These are phyloP conservation scores for Gymnocypris eckloni DNA, from an alignment of 2,797 vertebrate species.

Conservation along the genomic window DNA sequence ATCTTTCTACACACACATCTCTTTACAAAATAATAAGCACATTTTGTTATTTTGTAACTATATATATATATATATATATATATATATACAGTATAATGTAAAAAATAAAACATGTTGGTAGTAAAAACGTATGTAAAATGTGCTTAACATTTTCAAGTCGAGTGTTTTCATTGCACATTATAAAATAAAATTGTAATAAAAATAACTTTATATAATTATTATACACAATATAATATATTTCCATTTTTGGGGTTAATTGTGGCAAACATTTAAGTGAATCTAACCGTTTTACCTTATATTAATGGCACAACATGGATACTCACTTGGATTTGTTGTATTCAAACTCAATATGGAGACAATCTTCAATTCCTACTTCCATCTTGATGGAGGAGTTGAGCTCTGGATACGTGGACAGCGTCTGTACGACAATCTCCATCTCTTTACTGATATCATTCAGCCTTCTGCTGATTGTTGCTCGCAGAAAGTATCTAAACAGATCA, in stretches of 20 bases:
- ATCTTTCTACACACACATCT: background rate
- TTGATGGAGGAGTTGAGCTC: constrained; percentile 99
- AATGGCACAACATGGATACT: constrained; percentile 58
- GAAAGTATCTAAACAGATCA: constrained; percentile 87
- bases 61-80: too few species aligned
- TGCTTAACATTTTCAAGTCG: too few species aligned
- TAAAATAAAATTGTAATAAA: too few species aligned
- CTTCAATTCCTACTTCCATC: constrained; percentile 99
- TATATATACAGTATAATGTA: too few species aligned
- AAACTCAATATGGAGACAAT: constrained; percentile 98
- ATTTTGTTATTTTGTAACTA: background rate
- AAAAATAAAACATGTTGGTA: too few species aligned
- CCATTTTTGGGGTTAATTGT: background rate
- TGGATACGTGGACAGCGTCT: constrained; percentile 94
- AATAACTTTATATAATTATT: background rate
- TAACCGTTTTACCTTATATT: too few species aligned
- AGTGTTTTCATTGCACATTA: too few species aligned
- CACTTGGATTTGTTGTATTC: constrained; percentile 99
- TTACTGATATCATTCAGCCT: constrained; percentile 94
- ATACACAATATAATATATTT: background rate
- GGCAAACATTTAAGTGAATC: background rate
- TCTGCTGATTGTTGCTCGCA: constrained; percentile 94
- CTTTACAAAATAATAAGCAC: background rate
- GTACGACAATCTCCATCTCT: constrained; percentile 97
- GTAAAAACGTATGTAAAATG: too few species aligned